These are phyloP conservation scores for Butorides virescens DNA, from an alignment of 2,113 vertebrate species.

Conservation along the genomic window DNA sequence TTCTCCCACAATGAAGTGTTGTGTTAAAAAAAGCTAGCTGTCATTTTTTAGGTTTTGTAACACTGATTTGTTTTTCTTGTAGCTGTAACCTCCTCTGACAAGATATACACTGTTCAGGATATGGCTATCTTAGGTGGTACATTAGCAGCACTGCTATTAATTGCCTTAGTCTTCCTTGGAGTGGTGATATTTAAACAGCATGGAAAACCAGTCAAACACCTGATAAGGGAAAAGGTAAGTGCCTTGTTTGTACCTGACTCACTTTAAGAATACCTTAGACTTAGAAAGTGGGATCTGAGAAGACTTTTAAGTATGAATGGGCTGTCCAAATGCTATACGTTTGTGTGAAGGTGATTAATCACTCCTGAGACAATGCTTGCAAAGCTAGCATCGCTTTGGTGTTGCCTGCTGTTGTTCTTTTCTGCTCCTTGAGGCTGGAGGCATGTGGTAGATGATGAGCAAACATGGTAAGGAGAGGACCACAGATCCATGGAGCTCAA, in stretches of 20 bases:
- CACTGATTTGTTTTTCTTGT: background rate
- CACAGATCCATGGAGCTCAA: background rate
- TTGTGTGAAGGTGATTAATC: background rate
- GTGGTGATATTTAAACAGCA: slow-evolving; percentile 56
- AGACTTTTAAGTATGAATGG: background rate
- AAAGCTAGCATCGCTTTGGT: background rate
- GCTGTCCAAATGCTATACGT: background rate
- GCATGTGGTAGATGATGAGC: background rate
- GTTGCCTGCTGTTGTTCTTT: background rate
- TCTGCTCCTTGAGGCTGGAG: background rate
- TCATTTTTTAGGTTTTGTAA: background rate
- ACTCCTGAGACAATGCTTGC: background rate
- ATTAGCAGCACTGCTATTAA: slow-evolving; percentile 78
- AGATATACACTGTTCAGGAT: slow-evolving; percentile 58
- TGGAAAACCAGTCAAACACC: background rate
- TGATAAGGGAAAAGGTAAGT: background rate
- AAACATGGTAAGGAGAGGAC: background rate
- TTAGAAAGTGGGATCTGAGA: background rate
- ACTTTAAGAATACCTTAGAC: background rate
- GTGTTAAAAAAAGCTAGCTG: background rate
- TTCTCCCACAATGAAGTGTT: background rate
- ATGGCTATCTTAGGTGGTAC: slow-evolving; percentile 81
- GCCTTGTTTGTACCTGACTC: background rate
- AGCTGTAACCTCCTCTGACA: background rate
- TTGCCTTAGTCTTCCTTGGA: slow-evolving; percentile 79